A percentile compares a stretch with the other conserved stretches of the same genome.
phyloP scores from a whole-genome alignment of 2,888 invertebrate genomes.

The Oscheius sp. region DNA sequence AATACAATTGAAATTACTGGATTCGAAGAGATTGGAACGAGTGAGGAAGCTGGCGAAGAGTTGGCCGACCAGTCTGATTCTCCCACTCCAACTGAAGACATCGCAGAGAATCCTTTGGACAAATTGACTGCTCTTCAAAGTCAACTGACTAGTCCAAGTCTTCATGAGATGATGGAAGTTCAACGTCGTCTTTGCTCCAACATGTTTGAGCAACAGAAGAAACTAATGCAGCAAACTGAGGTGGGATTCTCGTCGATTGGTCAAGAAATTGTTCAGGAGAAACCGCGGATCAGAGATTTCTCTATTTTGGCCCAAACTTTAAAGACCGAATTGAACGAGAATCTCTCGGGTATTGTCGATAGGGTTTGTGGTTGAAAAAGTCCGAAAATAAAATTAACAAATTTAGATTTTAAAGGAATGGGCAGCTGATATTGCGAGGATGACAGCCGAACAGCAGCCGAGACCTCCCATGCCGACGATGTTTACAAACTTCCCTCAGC shows the following conservation, averaged over 20 bases:
- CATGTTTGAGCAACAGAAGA: conserved; percentile 78
- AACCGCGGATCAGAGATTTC: conserved; percentile 33
- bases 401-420: conserved; percentile 40
- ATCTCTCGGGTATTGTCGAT: conserved; percentile 85
- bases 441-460: conserved; percentile 28
- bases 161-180: conserved; percentile 33
- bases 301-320: conserved; percentile 89
- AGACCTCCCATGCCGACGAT: conserved; percentile 35
- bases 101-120: conserved; percentile 21
- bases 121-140: conserved; percentile 43
- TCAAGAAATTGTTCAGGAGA: too few species aligned
- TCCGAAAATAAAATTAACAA: background rate
- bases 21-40: conserved; percentile 18
- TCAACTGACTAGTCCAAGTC: conserved; percentile 39
- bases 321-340: conserved; percentile 87
- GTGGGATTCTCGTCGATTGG: too few species aligned
- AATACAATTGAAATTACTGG: conserved; percentile 1
- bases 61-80: background rate
- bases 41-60: conserved; percentile 27
- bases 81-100: background rate
- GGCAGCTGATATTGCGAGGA: conserved; percentile 35
- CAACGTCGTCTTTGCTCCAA: conserved; percentile 81
- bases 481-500: conserved; percentile 40
- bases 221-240: conserved; percentile 59
- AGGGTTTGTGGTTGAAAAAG: conserved; percentile 75